Evolutionary conservation across 2,888 invertebrate species (phyloP).

Genomic region (Stictocephala bisonia): DNA sequence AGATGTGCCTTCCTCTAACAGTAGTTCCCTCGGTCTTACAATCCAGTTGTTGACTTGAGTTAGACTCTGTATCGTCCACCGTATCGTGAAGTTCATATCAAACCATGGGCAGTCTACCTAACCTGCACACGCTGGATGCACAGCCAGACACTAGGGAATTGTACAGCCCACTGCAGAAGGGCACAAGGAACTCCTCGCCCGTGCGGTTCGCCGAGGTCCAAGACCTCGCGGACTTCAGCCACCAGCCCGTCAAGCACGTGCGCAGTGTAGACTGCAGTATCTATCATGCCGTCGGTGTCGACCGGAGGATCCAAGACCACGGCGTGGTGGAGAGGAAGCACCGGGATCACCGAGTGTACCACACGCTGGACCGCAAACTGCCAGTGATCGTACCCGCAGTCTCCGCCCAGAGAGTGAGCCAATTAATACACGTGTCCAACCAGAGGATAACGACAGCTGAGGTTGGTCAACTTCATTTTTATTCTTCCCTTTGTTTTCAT

Average conservation of each 20-base stretch:
- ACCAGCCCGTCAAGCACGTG: constrained; percentile 22
- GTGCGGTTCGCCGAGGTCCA: background rate
- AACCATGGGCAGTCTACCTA: constrained; percentile 20
- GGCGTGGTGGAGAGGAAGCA: background rate
- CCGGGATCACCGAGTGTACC: background rate
- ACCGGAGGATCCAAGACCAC: background rate
- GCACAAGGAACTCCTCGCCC: constrained; percentile 7
- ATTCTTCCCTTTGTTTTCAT: no score
- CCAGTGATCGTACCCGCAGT: background rate
- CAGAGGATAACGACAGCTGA: background rate
- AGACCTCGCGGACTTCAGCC: constrained; percentile 2
- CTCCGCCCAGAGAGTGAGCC: background rate
- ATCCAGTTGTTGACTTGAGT: no score
- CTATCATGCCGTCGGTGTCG: constrained; percentile 23
- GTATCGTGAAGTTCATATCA: background rate
- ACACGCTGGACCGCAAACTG: constrained; percentile 4
- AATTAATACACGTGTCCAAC: background rate
- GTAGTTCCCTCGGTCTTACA: no score
- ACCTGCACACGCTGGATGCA: background rate
- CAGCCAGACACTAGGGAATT: background rate
- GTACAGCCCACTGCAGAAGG: constrained; percentile 16
- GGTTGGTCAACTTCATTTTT: background rate
- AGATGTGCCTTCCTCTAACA: constrained; percentile 11
- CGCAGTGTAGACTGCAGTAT: constrained; percentile 30
- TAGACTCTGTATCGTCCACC: constrained; percentile 7